Base-by-base conservation (phyloP, 2,797 vertebrate genomes). In the Lagorchestes hirsutus region DNA sequence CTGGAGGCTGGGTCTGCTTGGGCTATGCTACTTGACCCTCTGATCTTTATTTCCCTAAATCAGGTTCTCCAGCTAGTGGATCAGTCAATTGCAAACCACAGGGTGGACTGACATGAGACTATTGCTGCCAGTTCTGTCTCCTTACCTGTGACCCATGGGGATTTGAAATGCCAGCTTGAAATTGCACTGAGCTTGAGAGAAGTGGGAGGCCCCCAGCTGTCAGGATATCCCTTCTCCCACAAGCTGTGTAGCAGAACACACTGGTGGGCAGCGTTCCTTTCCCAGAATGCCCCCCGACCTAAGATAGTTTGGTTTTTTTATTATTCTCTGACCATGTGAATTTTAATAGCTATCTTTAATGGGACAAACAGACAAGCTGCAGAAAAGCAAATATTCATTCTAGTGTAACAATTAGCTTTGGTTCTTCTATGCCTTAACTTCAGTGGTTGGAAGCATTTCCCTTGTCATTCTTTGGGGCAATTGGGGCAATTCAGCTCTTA, bases 401-500 rank as follows among this genome's bases (percentile, higher is more conserved):
- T 93, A 5, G 18, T 82, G 3, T 50, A 87, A 57, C 91, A 95
- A 90, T 55, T 57, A 90, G 94, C 55, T 92, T 90, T 95, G 62
- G 67, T 62, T 57, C 29, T 93, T 96, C 10, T 55, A 94, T 50
- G 92, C 46, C 92, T 92, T 56, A 92, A 97, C 91, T 98, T 98
- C 98, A 99, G 98, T 99, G 98, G 9, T 50, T 87, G 24, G 74
- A 87, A 87, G 31, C 40, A 93, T 98, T 98, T 97, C 98, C 99
- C 97, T 99, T 98, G 13, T 97, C 97, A 99, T 99, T 99, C 99
- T 99, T 95, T 98, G 99, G 97, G 98, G 99, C 98, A 94, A 99
- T 99, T 55, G 99, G 92, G 92, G 1, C 98, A 56, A 96, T 97
- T 99, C 99, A 58, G 99, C 98, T 8, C 99, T 99, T 94, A 99